phyloP scores from a whole-genome alignment of 1,140 invertebrate species.

The Pissodes strobi region DNA sequence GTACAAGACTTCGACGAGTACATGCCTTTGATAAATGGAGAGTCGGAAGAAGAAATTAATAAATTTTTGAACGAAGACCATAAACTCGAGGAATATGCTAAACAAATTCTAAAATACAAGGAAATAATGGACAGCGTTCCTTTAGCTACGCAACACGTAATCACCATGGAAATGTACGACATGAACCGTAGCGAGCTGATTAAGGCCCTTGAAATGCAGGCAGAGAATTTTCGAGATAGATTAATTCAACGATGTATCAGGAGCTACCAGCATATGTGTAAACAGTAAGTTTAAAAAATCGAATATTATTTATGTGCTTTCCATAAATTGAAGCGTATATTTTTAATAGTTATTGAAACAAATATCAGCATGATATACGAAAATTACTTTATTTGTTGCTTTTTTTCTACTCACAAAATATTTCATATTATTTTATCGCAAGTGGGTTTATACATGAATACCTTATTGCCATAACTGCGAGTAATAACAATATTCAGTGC shows the following conservation, averaged over 20 bases:
- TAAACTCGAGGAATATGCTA: conserved; percentile 70
- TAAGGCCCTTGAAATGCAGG: conserved; percentile 67
- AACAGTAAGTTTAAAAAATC: conserved; percentile 70
- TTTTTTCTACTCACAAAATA: no score
- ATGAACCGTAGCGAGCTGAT: conserved; percentile 84
- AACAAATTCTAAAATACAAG: conserved; percentile 69
- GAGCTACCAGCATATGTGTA: conserved; percentile 79
- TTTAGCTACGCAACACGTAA: conserved; percentile 66
- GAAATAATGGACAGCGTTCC: conserved; percentile 67
- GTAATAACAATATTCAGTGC: no score
- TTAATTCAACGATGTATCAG: conserved; percentile 74
- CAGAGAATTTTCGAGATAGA: conserved; percentile 70
- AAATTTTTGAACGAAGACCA: conserved; percentile 69
- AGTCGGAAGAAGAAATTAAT: conserved; percentile 63
- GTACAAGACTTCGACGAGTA: conserved; percentile 83
- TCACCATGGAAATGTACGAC: conserved; percentile 83
- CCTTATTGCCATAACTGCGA: no score
- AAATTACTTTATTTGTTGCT: no score
- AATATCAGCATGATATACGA: no score
- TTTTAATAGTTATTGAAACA: no score
- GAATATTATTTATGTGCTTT: no score
- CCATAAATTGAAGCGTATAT: no score
- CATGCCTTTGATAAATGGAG: conserved; percentile 76
- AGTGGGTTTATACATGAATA: no score
- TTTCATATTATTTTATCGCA: no score